phyloP scores from a whole-genome alignment of 2,888 invertebrate species.

The Drosophila emarginata region DNA sequence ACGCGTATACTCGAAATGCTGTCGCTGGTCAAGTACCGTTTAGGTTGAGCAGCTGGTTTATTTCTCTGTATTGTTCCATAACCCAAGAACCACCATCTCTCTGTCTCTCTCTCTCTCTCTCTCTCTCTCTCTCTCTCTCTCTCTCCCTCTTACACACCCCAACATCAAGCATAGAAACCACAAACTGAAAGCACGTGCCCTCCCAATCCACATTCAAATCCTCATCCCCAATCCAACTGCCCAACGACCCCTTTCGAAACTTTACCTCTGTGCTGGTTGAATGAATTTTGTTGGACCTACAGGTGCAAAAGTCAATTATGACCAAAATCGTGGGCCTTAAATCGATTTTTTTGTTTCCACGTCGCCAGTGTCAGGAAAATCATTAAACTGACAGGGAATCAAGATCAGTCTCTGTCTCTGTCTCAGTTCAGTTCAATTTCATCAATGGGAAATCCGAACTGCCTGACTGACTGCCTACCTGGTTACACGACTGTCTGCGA shows the following conservation, averaged over 20 bases:
- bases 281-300: slow-evolving; percentile 27
- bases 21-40: slow-evolving; percentile 47
- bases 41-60: slow-evolving; percentile 34
- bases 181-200: slow-evolving; percentile 59
- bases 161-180: slow-evolving; percentile 27
- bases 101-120: slow-evolving; percentile 8
- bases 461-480: slow-evolving; percentile 35
- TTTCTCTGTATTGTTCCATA: slow-evolving; percentile 30
- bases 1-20: slow-evolving; percentile 47
- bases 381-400: slow-evolving; percentile 68
- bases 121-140: slow-evolving; percentile 21
- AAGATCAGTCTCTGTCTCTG: slow-evolving; percentile 38
- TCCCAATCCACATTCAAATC: slow-evolving; percentile 10
- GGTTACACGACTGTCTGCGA: slow-evolving; percentile 18
- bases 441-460: slow-evolving; percentile 36
- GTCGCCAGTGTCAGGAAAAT: slow-evolving; percentile 65
- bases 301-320: slow-evolving; percentile 72
- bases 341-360: slow-evolving; percentile 58
- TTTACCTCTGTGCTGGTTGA: slow-evolving; percentile 47
- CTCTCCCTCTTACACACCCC: slow-evolving; percentile 36
- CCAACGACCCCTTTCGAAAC: background rate
- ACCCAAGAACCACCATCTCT: background rate
- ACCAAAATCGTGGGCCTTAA: background rate
- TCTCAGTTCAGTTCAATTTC: slow-evolving; percentile 15
- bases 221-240: background rate